These are phyloP conservation scores for Diadophis punctatus DNA, from an alignment of 2,113 vertebrate species.

Conservation along the genomic window DNA sequence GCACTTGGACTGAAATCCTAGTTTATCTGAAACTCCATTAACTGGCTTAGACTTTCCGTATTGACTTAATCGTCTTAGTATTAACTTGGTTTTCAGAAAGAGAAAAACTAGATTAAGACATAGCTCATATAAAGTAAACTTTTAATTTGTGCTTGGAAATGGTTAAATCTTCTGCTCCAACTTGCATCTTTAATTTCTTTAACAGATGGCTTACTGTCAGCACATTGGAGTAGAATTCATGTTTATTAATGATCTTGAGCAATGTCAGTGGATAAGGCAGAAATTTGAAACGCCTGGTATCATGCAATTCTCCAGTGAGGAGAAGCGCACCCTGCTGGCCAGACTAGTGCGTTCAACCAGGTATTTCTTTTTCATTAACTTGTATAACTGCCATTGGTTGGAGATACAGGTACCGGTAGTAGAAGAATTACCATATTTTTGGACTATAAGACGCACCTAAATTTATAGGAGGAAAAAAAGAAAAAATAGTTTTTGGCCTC, in stretches of 20 bases:
- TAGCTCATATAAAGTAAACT: fast-evolving
- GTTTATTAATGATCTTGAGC: slow-evolving; percentile 95
- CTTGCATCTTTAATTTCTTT: neutral
- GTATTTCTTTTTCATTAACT: slow-evolving; percentile 50
- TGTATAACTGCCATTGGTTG: neutral
- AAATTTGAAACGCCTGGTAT: slow-evolving; percentile 92
- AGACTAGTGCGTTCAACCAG: slow-evolving; percentile 89
- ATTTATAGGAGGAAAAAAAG: no score
- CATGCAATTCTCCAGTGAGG: slow-evolving; percentile 85
- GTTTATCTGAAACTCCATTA: neutral
- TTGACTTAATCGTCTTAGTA: neutral
- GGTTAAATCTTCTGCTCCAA: neutral
- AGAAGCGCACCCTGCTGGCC: slow-evolving; percentile 85
- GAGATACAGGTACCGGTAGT: neutral
- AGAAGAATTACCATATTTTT: neutral
- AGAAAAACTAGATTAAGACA: neutral
- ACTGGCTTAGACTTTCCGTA: no score
- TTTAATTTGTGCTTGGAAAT: neutral
- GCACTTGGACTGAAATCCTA: neutral
- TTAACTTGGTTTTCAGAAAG: neutral
- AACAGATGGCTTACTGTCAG: slow-evolving; percentile 88
- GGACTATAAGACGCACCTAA: no score
- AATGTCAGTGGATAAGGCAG: slow-evolving; percentile 93
- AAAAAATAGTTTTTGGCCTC: no score
- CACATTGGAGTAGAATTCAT: slow-evolving; percentile 96